These are phyloP conservation scores for Neosilurus hyrtlii DNA, from an alignment of 2,797 vertebrate species.

Conservation along the genomic window DNA sequence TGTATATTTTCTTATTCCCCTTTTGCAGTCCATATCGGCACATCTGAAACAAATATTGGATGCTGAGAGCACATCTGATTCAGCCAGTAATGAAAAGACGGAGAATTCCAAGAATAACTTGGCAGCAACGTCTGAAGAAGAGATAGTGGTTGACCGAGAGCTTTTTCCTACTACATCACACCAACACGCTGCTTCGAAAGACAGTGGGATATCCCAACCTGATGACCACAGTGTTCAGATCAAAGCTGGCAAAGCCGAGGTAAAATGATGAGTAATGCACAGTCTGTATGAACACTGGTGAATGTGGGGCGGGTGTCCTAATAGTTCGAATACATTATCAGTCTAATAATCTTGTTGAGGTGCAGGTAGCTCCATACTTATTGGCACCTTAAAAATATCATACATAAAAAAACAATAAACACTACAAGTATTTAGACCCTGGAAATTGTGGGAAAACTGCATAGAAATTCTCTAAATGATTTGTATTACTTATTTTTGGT, in stretches of 20 bases:
- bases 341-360: neutral
- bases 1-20: neutral
- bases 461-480: neutral
- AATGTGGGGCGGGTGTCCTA: neutral
- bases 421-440: neutral
- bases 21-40: slow-evolving; percentile 79
- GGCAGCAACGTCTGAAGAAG: slow-evolving; percentile 61
- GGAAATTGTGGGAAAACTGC: neutral
- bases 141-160: slow-evolving; percentile 61
- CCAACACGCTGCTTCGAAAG: slow-evolving; percentile 25
- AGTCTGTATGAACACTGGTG: neutral
- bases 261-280: slow-evolving; percentile 60
- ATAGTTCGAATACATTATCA: neutral
- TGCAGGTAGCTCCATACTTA: neutral
- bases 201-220: slow-evolving; percentile 65
- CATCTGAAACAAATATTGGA: slow-evolving; percentile 76
- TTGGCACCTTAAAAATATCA: neutral
- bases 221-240: slow-evolving; percentile 91
- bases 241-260: slow-evolving; percentile 92
- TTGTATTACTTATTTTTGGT: neutral
- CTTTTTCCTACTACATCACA: slow-evolving; percentile 43
- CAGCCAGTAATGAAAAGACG: slow-evolving; percentile 57
- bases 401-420: neutral
- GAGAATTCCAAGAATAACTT: slow-evolving; percentile 61
- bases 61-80: slow-evolving; percentile 37